Conservation (phyloP, 2,888 invertebrate genomes). For the Hylaea fasciaria region DNA sequence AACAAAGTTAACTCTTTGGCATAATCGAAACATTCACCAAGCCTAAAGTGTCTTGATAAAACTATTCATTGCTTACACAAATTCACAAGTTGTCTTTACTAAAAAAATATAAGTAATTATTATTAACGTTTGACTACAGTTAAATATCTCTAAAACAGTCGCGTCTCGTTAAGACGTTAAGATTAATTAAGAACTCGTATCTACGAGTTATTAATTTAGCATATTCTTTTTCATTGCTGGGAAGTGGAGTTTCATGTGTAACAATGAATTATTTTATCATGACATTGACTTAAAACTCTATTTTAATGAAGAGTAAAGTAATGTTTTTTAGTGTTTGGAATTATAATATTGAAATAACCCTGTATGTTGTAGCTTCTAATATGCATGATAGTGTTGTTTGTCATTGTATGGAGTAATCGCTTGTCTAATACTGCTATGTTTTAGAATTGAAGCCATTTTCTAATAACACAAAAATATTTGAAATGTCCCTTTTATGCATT, state of each 20-base stretch:
- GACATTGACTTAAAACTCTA: not conserved
- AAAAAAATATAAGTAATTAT: too few relatives aligned
- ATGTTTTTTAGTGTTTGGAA: not conserved
- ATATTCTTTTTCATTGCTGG: too few relatives aligned
- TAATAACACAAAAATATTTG: too few relatives aligned
- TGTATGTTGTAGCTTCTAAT: constrained; percentile 11
- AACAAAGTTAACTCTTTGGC: not conserved
- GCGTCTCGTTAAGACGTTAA: too few relatives aligned
- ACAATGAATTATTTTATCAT: not conserved
- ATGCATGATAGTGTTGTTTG: constrained; percentile 29
- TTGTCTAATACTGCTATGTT: constrained; percentile 21
- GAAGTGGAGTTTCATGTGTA: too few relatives aligned
- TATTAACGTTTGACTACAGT: too few relatives aligned
- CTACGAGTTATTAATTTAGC: too few relatives aligned
- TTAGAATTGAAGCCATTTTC: not conserved
- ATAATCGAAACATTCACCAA: constrained; percentile 7
- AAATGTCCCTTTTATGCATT: too few relatives aligned
- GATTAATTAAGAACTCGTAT: too few relatives aligned
- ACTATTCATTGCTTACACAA: too few relatives aligned
- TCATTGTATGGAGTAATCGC: constrained; percentile 11
- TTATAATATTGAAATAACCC: not conserved
- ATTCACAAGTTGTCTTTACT: too few relatives aligned
- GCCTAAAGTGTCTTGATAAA: constrained; percentile 2
- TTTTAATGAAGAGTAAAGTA: not conserved
- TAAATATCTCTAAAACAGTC: too few relatives aligned